A percentile compares a stretch with the other conserved stretches of the same genome.
phyloP scores from a whole-genome alignment of 2,113 vertebrate species.

The Corynorhinus townsendii region DNA sequence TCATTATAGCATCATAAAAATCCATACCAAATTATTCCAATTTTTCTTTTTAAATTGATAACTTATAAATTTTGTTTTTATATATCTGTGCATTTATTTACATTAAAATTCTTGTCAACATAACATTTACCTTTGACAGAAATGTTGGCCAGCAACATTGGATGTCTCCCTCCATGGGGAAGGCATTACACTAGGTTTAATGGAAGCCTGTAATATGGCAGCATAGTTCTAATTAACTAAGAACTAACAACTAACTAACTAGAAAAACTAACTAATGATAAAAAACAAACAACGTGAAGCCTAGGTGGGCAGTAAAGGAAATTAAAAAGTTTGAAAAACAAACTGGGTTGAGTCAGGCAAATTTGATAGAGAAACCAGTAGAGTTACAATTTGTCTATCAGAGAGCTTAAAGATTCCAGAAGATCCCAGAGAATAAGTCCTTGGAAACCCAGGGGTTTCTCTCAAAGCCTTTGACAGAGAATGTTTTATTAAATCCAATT shows the following conservation, averaged over 20 bases:
- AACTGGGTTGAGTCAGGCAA: background rate
- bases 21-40: background rate
- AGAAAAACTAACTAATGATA: background rate
- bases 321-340: background rate
- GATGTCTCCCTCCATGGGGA: background rate
- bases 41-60: slow-evolving; percentile 5
- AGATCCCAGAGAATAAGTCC: background rate
- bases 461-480: background rate
- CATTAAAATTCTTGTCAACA: background rate
- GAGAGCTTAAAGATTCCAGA: background rate
- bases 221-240: background rate
- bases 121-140: background rate
- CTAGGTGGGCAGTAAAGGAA: background rate
- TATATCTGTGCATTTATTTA: background rate
- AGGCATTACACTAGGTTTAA: accelerated
- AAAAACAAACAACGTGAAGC: background rate
- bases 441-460: background rate
- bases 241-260: background rate
- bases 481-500: background rate
- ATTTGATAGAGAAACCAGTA: background rate
- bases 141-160: background rate
- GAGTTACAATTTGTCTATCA: background rate
- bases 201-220: background rate
- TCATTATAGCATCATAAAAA: background rate
- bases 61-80: background rate